Percentiles rank a stretch among this genome's conserved stretches.
phyloP scores from a whole-genome alignment of 2,888 invertebrate species.

The Cephus rjabovi region DNA sequence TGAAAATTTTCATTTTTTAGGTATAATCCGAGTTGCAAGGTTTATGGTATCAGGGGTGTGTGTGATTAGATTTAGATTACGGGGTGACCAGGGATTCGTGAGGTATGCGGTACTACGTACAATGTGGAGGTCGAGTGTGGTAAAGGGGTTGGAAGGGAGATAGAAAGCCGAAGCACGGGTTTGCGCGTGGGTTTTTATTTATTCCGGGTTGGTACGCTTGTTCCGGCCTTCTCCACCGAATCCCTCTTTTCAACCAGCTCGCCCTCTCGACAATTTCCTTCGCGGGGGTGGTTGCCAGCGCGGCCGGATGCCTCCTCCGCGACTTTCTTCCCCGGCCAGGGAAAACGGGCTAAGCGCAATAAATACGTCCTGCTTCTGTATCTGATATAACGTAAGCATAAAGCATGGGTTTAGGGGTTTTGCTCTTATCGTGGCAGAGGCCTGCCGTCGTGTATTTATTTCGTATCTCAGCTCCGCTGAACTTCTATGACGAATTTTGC shows the following conservation, averaged over 20 bases:
- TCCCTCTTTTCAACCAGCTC: conserved; percentile 46
- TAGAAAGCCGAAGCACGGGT: conserved; percentile 30
- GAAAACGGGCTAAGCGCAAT: conserved; percentile 28
- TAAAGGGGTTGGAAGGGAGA: conserved; percentile 13
- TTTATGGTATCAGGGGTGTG: not conserved
- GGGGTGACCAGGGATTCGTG: conserved; percentile 40
- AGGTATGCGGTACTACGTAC: not conserved
- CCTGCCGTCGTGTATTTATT: not conserved
- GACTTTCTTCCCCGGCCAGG: conserved; percentile 42
- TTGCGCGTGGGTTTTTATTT: conserved; percentile 50
- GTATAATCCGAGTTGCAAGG: not conserved
- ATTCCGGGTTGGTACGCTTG: conserved; percentile 54
- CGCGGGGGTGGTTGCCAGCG: conserved; percentile 45
- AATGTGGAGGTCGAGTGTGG: not conserved
- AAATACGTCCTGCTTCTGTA: conserved; percentile 46
- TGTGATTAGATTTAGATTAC: conserved; percentile 33
- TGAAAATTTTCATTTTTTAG: not conserved
- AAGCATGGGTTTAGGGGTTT: not conserved
- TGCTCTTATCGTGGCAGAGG: not conserved
- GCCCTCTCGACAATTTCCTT: conserved; percentile 42
- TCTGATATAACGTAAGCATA: conserved; percentile 11
- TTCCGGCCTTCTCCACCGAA: conserved; percentile 45
- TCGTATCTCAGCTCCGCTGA: not conserved
- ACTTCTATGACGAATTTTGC: not conserved
- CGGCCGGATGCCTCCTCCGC: conserved; percentile 29